Evolutionary conservation across 2,888 invertebrate species (phyloP).

Genomic region (Tetragonisca angustula): DNA sequence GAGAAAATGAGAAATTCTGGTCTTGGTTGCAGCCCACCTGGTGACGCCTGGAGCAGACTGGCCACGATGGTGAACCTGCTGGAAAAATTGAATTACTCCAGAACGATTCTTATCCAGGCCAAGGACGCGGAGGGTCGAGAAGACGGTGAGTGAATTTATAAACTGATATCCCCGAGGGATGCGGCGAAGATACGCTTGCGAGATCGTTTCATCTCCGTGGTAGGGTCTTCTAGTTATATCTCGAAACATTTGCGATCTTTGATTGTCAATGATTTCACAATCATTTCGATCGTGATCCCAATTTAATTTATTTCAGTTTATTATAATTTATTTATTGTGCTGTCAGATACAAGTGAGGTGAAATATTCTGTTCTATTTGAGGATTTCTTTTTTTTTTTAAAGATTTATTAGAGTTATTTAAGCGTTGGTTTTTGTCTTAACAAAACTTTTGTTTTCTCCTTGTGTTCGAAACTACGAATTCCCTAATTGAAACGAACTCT

Average conservation of each 20-base stretch:
- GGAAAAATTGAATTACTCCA: constrained; percentile 87
- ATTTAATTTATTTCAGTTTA: neutral
- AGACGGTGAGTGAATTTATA: constrained; percentile 74
- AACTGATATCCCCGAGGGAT: neutral
- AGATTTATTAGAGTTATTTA: too few relatives aligned
- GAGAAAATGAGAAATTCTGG: neutral
- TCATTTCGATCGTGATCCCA: too few relatives aligned
- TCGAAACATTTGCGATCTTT: too few relatives aligned
- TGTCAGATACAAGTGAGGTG: too few relatives aligned
- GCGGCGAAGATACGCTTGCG: neutral
- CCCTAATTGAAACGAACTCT: too few relatives aligned
- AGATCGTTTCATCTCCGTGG: neutral
- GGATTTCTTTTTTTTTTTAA: too few relatives aligned
- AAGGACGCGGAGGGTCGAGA: constrained; percentile 81
- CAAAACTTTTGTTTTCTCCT: neutral
- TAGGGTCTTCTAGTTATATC: too few relatives aligned
- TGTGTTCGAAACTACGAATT: neutral
- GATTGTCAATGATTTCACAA: too few relatives aligned
- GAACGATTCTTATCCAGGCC: constrained; percentile 83
- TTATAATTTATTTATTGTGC: too few relatives aligned
- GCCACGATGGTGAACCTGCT: constrained; percentile 91
- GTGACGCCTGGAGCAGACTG: constrained; percentile 92
- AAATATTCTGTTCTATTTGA: too few relatives aligned
- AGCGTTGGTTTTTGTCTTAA: neutral
- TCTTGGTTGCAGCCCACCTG: constrained; percentile 85